Evolutionary conservation across 2,113 vertebrate genomes (phyloP).

Genomic region (Alces alces): DNA sequence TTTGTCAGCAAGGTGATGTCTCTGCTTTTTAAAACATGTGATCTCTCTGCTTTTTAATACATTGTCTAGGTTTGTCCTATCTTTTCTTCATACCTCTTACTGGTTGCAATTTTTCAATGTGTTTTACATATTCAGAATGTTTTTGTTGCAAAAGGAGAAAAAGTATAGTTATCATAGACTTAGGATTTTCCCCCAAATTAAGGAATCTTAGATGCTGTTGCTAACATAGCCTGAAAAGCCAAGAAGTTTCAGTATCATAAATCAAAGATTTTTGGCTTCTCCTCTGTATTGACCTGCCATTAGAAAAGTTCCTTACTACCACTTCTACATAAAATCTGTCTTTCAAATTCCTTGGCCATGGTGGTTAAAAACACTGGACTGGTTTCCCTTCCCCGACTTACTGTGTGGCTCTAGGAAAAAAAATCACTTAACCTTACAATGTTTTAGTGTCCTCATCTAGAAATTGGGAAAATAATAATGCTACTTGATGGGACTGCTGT

Average conservation of each 20-base stretch:
- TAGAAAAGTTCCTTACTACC: not conserved
- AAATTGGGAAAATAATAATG: not conserved
- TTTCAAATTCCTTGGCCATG: not conserved
- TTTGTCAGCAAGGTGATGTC: not conserved
- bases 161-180: not conserved
- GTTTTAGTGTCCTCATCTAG: not conserved
- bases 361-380: not conserved
- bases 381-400: not conserved
- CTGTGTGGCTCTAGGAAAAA: not conserved
- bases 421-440: not conserved
- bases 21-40: not conserved
- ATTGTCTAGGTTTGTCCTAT: not conserved
- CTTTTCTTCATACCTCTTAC: not conserved
- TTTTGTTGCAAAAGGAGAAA: not conserved
- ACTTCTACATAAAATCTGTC: not conserved
- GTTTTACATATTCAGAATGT: not conserved
- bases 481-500: not conserved
- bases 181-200: not conserved
- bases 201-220: not conserved
- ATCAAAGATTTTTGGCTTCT: not conserved
- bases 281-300: not conserved
- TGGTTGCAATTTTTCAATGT: not conserved
- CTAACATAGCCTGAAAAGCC: not conserved
- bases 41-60: not conserved
- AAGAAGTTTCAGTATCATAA: not conserved